A percentile compares a stretch with the other conserved stretches of the same genome.
phyloP scores from a whole-genome alignment of 2,888 invertebrate species.

The Pseudococcus viburni region DNA sequence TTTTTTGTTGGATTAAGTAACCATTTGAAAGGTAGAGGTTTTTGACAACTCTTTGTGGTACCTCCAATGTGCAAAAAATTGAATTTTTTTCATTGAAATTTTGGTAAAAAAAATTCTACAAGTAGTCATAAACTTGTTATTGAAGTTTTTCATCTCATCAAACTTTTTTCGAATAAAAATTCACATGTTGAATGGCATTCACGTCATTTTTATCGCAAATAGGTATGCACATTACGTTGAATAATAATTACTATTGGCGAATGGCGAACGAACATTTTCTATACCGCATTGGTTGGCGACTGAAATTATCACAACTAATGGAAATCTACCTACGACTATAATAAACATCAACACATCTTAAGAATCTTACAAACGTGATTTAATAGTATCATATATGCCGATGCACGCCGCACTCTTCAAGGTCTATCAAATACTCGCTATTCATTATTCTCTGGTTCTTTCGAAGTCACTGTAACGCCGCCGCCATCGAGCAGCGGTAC shows the following conservation, averaged over 20 bases:
- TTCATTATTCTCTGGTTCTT: background rate
- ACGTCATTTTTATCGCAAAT: too few species aligned
- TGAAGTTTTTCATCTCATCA: too few species aligned
- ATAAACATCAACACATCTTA: background rate
- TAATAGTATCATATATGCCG: background rate
- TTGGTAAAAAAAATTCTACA: too few species aligned
- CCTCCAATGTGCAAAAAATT: too few species aligned
- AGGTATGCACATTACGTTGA: too few species aligned
- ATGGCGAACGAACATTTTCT: background rate
- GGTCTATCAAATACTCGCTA: conserved; percentile 11
- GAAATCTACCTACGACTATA: conserved; percentile 22
- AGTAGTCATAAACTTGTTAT: too few species aligned
- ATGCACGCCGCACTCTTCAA: background rate
- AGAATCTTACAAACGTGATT: background rate
- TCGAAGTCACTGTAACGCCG: background rate
- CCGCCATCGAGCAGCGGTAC: background rate
- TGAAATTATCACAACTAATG: background rate
- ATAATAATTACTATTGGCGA: background rate
- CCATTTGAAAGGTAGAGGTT: too few species aligned
- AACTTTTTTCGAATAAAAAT: too few species aligned
- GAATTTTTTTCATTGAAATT: too few species aligned
- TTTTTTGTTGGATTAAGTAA: too few species aligned
- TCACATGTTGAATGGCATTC: too few species aligned
- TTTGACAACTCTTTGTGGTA: too few species aligned
- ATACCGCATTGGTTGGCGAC: background rate